Evolutionary conservation across 2,888 invertebrate genomes (phyloP), one percentile per base, ranked within the genome.

Genomic region (Melieria picta): DNA sequence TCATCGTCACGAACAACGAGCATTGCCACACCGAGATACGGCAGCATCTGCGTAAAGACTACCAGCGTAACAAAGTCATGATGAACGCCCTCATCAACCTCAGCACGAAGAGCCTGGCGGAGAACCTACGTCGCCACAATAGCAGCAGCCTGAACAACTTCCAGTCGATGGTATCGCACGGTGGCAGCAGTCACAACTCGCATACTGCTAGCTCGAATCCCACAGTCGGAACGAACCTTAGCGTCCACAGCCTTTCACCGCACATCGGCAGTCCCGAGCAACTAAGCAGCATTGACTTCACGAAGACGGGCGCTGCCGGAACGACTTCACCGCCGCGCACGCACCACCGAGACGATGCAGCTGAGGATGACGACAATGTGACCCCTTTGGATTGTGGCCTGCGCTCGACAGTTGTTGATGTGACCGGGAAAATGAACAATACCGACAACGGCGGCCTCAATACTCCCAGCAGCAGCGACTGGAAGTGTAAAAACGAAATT

Each of bases 1-100:
- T 88, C 10, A 84, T 86, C 56, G 85, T 86, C 2, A 83, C 87
- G 4, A 88, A 86, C 73, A 84, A 88, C 64, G 84, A 87, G 64
- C 89, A 89, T 72, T 87, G 84, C 61, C 89, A 89, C 74, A 84
- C 86, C 5, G 87, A 87, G 76, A 87, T 87, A 63, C 82, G 87
- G 0, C 87, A 87, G 72, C 87, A 87, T 78, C 79, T 87, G 68
- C 85, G 87, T 62, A 87, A 87, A 77, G 87, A 87, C 75, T 87
- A 87, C 75, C 86, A 87, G 76, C 84, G 86, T 42, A 85, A 85
- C 73, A 87, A 86, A 75, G 82, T 85, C 1, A 84, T 85, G 85
- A 85, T 85, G 84, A 85, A 85, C 76, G 85, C 85, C 3, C 68
- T 85, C 5, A 81, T 85, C 10, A 85, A 85, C 74, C 73, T 85